A percentile compares a stretch with the other conserved stretches of the same genome.
Evolutionary conservation across 2,888 invertebrate species (phyloP).

Genomic region (Magallana nippona): DNA sequence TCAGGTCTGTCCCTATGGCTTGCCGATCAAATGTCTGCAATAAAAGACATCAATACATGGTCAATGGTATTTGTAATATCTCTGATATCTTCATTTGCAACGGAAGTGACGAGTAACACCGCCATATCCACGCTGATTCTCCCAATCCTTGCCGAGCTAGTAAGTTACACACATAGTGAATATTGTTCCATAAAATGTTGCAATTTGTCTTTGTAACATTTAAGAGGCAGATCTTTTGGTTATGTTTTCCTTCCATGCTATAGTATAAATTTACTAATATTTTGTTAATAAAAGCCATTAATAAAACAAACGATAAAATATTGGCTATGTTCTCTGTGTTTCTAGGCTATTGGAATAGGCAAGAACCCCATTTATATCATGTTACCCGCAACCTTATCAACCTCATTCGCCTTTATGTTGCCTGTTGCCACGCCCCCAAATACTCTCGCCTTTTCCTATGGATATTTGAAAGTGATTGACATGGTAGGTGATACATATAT

Average conservation of each 20-base stretch:
- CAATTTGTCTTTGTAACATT: too few relatives aligned
- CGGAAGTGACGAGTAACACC: slow-evolving; percentile 50
- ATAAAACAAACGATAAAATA: too few relatives aligned
- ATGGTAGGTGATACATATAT: slow-evolving; percentile 68
- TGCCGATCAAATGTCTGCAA: slow-evolving; percentile 44
- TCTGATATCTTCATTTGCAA: slow-evolving; percentile 45
- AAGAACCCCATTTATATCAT: slow-evolving; percentile 93
- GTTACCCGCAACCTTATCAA: slow-evolving; percentile 91
- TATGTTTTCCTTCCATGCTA: too few relatives aligned
- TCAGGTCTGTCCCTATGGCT: slow-evolving; percentile 49
- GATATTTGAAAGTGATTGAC: slow-evolving; percentile 72
- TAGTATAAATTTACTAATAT: too few relatives aligned
- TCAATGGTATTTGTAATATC: slow-evolving; percentile 45
- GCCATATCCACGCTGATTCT: slow-evolving; percentile 47
- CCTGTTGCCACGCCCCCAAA: slow-evolving; percentile 97
- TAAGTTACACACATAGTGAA: slow-evolving; percentile 27
- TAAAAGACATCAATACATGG: slow-evolving; percentile 45
- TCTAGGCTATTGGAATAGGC: slow-evolving; percentile 87
- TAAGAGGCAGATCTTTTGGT: too few relatives aligned
- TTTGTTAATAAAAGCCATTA: too few relatives aligned
- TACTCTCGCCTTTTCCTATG: slow-evolving; percentile 88
- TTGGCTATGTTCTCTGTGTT: slow-evolving; percentile 72
- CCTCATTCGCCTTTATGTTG: slow-evolving; percentile 93
- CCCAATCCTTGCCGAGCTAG: slow-evolving; percentile 49
- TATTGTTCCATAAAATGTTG: too few relatives aligned